phyloP scores from a whole-genome alignment of 2,113 vertebrate species.

The Dryoscopus gambensis region DNA sequence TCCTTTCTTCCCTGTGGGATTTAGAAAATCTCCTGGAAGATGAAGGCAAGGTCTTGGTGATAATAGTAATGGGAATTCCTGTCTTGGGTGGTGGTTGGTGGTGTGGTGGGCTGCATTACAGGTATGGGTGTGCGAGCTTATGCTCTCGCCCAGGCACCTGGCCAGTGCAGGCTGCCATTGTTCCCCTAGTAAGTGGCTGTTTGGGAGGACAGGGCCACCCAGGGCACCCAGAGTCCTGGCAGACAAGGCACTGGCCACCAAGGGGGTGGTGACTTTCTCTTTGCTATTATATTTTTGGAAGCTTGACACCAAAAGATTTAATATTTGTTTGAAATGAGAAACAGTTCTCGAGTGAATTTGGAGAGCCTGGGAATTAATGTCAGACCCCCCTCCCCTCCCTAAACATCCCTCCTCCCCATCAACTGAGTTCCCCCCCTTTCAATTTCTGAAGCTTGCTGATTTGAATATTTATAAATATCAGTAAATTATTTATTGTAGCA shows the following conservation, averaged over 20 bases:
- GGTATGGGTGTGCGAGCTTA: neutral
- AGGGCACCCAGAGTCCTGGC: neutral
- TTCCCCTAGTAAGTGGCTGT: neutral
- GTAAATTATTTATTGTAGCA: constrained; percentile 99
- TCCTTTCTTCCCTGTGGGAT: neutral
- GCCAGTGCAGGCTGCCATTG: neutral
- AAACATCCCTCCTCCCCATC: constrained; percentile 17
- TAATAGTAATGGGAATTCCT: neutral
- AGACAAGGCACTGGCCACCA: neutral
- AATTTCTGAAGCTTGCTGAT: constrained; percentile 87
- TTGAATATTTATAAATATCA: constrained; percentile 99
- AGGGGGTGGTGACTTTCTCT: constrained; percentile 8
- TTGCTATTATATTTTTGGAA: constrained; percentile 52
- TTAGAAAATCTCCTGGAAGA: neutral
- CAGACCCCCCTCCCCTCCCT: neutral
- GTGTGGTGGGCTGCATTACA: neutral
- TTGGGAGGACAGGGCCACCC: neutral
- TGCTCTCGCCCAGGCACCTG: neutral
- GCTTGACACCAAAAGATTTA: constrained; percentile 65
- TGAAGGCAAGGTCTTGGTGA: neutral
- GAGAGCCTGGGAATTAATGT: constrained; percentile 70
- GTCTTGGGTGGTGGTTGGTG: neutral
- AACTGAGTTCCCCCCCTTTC: constrained; percentile 68
- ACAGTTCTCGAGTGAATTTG: constrained; percentile 73
- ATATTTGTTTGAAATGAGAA: constrained; percentile 74